Percentiles rank a stretch among this genome's conserved stretches.
Conservation (phyloP, 2,888 invertebrate genomes). For the Tetrapedia diversipes region DNA sequence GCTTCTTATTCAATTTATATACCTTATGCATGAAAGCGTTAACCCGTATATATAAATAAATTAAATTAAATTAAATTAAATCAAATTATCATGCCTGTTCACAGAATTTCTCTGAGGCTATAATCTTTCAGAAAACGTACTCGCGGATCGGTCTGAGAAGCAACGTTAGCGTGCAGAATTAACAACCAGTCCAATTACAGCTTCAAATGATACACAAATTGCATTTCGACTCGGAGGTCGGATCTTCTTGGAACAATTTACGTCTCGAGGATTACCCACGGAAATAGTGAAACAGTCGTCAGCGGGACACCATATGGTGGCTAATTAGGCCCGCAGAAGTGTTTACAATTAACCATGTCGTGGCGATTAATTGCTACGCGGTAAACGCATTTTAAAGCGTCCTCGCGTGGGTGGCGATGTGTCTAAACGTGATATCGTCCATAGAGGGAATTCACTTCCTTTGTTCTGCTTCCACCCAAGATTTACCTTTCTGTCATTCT, state of each 20-base stretch:
- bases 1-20: too few relatives aligned
- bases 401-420: conserved; percentile 36
- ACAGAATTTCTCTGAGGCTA: neutral
- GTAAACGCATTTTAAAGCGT: conserved; percentile 37
- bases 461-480: neutral
- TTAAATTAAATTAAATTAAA: too few relatives aligned
- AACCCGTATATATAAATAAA: too few relatives aligned
- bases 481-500: too few relatives aligned
- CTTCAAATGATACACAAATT: conserved; percentile 32
- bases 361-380: conserved; percentile 26
- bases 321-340: conserved; percentile 40
- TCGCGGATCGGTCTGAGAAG: neutral
- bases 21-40: too few relatives aligned
- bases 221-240: conserved; percentile 20
- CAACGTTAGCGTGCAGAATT: neutral
- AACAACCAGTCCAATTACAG: conserved; percentile 30
- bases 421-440: conserved; percentile 25
- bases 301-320: conserved; percentile 28
- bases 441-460: conserved; percentile 1
- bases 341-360: conserved; percentile 47
- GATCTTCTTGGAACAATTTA: conserved; percentile 41
- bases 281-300: conserved; percentile 36
- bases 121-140: neutral
- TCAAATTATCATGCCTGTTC: too few relatives aligned
- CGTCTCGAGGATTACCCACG: conserved; percentile 19